phyloP scores from a whole-genome alignment of 2,888 invertebrate species.

The Ormia ochracea region DNA sequence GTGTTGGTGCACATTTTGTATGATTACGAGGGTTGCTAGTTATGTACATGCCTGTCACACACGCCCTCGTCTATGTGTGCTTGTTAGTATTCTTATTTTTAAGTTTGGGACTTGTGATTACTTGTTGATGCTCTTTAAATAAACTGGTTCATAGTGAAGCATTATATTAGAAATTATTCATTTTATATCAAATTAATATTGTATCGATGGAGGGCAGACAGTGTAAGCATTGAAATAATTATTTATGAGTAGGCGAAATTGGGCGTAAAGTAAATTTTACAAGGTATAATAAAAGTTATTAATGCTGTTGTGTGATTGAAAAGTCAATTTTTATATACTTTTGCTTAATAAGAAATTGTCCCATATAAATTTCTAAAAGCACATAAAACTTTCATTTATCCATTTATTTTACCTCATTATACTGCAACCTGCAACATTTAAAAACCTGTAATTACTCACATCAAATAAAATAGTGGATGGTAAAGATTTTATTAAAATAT shows the following conservation, averaged over 20 bases:
- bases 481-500: background rate
- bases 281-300: too few species aligned
- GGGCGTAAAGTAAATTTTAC: too few species aligned
- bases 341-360: background rate
- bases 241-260: too few species aligned
- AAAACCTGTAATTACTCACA: conserved; percentile 11
- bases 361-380: background rate
- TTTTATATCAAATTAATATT: too few species aligned
- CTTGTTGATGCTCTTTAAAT: too few species aligned
- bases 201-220: too few species aligned
- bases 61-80: background rate
- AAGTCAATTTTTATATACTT: background rate
- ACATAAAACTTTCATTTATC: too few species aligned
- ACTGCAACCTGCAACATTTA: background rate
- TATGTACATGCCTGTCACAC: background rate
- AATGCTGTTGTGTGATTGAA: too few species aligned
- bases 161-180: too few species aligned
- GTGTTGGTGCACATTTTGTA: background rate
- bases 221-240: too few species aligned
- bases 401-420: background rate
- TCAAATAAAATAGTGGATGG: conserved; percentile 2
- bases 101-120: background rate
- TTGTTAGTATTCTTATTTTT: background rate
- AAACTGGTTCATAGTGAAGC: too few species aligned
- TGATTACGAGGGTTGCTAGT: background rate